phyloP scores from a whole-genome alignment of 2,113 vertebrate genomes.

The Clarias gariepinus region DNA sequence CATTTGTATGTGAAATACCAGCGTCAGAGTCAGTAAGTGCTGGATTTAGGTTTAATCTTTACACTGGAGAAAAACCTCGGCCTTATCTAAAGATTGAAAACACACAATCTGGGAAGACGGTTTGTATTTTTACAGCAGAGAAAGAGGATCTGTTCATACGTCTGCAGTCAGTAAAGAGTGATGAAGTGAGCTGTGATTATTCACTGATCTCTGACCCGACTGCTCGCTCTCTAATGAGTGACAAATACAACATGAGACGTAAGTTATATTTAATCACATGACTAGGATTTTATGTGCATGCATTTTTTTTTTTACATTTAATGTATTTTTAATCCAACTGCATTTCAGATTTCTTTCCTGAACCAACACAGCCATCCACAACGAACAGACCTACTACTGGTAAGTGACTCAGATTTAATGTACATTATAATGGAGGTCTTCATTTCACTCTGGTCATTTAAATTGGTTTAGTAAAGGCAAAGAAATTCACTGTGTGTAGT shows the following conservation, averaged over 20 bases:
- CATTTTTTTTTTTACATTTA: not conserved
- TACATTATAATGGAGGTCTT: not conserved
- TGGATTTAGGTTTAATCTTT: no score
- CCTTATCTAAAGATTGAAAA: no score
- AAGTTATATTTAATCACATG: no score
- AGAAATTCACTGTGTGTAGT: not conserved
- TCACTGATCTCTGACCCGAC: no score
- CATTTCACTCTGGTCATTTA: not conserved
- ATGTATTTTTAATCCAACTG: not conserved
- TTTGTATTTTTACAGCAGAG: no score
- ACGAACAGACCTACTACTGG: not conserved
- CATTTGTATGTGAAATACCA: slow-evolving; percentile 28
- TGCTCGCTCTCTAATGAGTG: no score
- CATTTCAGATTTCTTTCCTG: not conserved
- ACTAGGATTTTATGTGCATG: not conserved
- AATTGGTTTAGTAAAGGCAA: not conserved
- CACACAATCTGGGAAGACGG: no score
- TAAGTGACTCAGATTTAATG: not conserved
- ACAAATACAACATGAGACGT: no score
- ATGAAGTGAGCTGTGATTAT: no score
- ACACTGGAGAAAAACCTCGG: no score
- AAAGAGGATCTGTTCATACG: no score
- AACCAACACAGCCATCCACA: not conserved
- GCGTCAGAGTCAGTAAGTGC: not conserved
- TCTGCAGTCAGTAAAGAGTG: no score